Conservation (phyloP, 2,888 invertebrate species). For the Herminia tarsipennalis region DNA sequence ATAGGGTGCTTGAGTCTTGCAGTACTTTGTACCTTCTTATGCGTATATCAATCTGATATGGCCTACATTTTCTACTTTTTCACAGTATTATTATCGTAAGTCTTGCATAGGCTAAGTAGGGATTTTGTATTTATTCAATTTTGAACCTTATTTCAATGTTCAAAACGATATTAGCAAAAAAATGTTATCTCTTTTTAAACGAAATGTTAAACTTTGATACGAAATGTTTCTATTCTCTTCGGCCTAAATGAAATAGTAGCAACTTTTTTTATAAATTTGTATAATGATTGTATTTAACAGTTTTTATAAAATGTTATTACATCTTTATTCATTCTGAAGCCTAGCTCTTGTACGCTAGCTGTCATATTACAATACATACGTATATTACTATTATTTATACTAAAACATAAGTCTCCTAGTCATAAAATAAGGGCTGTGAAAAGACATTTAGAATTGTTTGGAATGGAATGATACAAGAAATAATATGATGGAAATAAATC, state of each 20-base stretch:
- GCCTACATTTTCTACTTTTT: constrained; percentile 69
- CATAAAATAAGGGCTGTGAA: constrained; percentile 79
- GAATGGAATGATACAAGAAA: constrained; percentile 20
- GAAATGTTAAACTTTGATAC: too few relatives aligned
- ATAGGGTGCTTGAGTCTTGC: constrained; percentile 11
- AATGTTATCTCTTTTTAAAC: too few relatives aligned
- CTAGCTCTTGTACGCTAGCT: constrained; percentile 13
- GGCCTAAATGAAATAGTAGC: too few relatives aligned
- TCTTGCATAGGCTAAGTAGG: constrained; percentile 35
- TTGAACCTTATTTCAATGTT: constrained; percentile 7
- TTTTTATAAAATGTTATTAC: too few relatives aligned
- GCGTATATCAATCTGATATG: constrained; percentile 23
- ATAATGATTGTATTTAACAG: too few relatives aligned
- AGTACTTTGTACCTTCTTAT: constrained; percentile 18
- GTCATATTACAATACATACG: constrained; percentile 16
- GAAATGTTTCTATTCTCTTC: too few relatives aligned
- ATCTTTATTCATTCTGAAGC: constrained; percentile 19
- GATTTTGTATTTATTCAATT: constrained; percentile 7
- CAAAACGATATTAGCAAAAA: constrained; percentile 5
- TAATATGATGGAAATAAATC: too few relatives aligned
- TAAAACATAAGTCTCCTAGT: constrained; percentile 68
- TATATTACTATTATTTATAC: constrained; percentile 20
- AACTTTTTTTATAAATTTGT: too few relatives aligned
- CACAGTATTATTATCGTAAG: constrained; percentile 68
- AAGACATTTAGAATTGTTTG: constrained; percentile 58